Base-by-base conservation (phyloP, 2,797 vertebrate genomes). In the Sitta carolinensis region DNA sequence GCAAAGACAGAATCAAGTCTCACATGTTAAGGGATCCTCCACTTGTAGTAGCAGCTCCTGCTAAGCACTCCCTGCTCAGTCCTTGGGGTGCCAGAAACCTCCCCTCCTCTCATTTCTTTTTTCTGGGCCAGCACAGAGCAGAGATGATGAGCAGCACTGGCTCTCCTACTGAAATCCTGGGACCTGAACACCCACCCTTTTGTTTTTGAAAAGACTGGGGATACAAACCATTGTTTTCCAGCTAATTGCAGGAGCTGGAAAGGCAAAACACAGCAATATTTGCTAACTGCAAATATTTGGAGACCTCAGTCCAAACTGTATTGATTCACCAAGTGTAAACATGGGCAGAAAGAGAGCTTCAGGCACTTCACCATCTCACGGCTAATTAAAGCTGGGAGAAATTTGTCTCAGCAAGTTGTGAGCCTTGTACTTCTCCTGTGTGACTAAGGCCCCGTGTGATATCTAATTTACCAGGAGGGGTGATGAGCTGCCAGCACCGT, bases 391-490 rank as follows among this genome's bases (percentile, higher is more conserved):
- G 54, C 69, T 51, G 66, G 59, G 79, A 93, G 89, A 77, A 94
- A 94, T 94, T 91, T 86, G 92, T 88, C 92, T 95, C 79, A 69
- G 91, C 95, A 96, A 87, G 94, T 94, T 92, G 91, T 26, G 79
- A 92, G 69, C 82, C 84, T 38, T 81, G 83, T 89, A 87, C 36
- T 72, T 73, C 84, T 48, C 62, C 0, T 1, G 55, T 78, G 73
- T 92, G 89, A 92, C 94, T 97, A 92, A 96, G 79, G 34, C 66
- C 54, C 61, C 0, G 2, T 78, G 86, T 0, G 3, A 61, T 89
- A 89, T 75, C 91, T 93, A 68, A 73, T 84, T 93, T 80, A 83
- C 75, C 84, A 89, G 84, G 70, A 76, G 81, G 64, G 91, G 32
- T 47, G 83, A 58, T 32, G 79, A 87, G 84, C 86, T 95, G 95